Base-by-base conservation (phyloP, 2,797 vertebrate species). In the Darevskia nairensis region DNA sequence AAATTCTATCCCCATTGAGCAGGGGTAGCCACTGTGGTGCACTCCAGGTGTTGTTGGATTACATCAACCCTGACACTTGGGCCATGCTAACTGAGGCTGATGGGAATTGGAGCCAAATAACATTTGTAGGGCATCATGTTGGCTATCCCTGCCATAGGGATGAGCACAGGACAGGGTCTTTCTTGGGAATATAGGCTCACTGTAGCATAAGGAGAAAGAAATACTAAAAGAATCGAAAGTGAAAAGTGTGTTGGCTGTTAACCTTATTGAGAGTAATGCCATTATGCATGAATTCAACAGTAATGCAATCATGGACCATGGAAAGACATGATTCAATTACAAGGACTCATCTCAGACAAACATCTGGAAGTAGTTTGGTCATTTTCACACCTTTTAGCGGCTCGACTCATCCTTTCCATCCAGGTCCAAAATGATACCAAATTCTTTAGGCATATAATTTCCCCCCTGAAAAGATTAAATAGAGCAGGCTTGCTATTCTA, bases 281-380 rank as follows among this genome's bases (percentile, higher is more conserved):
- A 85, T 84, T 77, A n/a, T 81, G 61, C 74, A 82, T 88, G 74
- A 77, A 91, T 90, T 88, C 46, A 88, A 74, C 44, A 88, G 6
- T 89, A 91, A 93, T 93, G 8, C 50, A 86, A 91, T 89, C 69
- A 92, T 89, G 50, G 91, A 88, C 61, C 71, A 64, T 91, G 80
- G 25, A 88, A 89, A 91, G 75, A 90, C 86, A 84, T 64, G 66
- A 94, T 91, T 92, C n/a, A 89, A 44, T 92, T 94, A 91, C 69
- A 91, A 76, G 79, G 91, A 81, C 76, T 86, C 2, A 80, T 32
- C 9, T 88, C 46, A 86, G 74, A n/a, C 15, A 89, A 93, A 88
- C 17, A 88, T 17, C 23, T 94, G 89, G 79, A 93, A 92, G 91
- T 17, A 91, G 35, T 81, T 77, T 15, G 84, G 9, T n/a, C 82